Percentiles rank a stretch among this genome's conserved stretches.
phyloP scores from a whole-genome alignment of 2,797 vertebrate genomes.

The Danio kyathit region DNA sequence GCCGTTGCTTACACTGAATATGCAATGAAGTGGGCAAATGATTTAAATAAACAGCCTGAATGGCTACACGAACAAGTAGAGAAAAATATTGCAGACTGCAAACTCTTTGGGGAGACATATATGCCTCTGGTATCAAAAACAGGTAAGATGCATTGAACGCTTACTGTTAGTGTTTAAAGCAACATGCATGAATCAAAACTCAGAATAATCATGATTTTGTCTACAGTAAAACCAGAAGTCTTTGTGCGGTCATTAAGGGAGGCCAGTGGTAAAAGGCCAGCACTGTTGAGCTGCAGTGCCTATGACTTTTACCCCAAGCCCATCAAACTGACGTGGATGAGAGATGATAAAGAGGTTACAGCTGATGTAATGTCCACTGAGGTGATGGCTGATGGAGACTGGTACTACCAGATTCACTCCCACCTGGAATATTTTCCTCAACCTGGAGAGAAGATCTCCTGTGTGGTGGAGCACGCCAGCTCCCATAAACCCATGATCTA shows the following conservation, averaged over 20 bases:
- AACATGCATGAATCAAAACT: not conserved
- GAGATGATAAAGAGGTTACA: constrained; percentile 61
- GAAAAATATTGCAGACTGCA: not conserved
- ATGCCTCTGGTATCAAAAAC: not conserved
- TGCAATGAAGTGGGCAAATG: constrained; percentile 7
- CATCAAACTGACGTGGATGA: constrained; percentile 75
- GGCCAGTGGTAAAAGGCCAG: constrained; percentile 52
- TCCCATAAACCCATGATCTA: constrained; percentile 53
- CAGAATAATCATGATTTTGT: too few species aligned
- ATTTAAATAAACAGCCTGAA: not conserved
- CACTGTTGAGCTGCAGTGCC: constrained; percentile 72
- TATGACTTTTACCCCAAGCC: constrained; percentile 77
- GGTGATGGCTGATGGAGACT: constrained; percentile 72
- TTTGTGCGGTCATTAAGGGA: constrained; percentile 57
- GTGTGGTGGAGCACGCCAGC: too few species aligned
- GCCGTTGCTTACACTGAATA: constrained; percentile 22
- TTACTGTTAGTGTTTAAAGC: not conserved
- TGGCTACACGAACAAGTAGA: constrained; percentile 2
- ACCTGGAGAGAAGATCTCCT: too few species aligned
- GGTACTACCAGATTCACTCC: too few species aligned
- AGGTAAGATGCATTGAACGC: not conserved
- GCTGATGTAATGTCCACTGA: constrained; percentile 58
- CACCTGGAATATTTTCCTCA: constrained; percentile 73
- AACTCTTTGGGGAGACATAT: not conserved
- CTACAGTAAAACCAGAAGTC: constrained; percentile 62